Conservation (phyloP, 2,113 vertebrate genomes). For the Halcyon senegalensis region DNA sequence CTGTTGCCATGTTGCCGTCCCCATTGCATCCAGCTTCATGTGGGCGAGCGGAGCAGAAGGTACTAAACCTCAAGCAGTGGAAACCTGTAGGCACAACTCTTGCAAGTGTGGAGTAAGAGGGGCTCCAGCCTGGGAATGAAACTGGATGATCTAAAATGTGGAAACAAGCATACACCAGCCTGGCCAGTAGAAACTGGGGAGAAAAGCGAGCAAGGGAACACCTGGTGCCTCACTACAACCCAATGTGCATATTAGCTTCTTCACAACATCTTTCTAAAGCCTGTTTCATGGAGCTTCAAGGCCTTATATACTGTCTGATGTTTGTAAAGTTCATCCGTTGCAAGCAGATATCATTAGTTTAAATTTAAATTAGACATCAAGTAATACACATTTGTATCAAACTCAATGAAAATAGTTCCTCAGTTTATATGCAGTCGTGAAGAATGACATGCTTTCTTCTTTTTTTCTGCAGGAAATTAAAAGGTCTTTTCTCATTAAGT, state of each 20-base stretch:
- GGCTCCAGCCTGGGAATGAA: neutral
- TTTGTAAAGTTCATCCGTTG: neutral
- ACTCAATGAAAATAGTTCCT: neutral
- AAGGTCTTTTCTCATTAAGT: neutral
- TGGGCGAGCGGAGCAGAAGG: neutral
- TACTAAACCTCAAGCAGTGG: neutral
- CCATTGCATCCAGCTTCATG: neutral
- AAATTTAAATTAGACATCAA: neutral
- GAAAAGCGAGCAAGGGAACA: neutral
- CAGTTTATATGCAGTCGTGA: neutral
- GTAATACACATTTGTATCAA: neutral
- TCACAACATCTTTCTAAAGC: neutral
- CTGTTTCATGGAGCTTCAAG: neutral
- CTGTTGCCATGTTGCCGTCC: neutral
- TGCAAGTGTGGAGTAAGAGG: neutral
- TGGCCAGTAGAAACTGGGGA: neutral
- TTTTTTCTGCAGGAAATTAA: neutral
- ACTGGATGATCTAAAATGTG: neutral
- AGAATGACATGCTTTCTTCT: neutral
- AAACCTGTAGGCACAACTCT: neutral
- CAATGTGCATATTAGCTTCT: neutral
- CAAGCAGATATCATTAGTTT: neutral
- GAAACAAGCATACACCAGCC: neutral
- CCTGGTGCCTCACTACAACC: neutral
- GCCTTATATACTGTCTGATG: neutral